Evolutionary conservation across 2,888 invertebrate species (phyloP).

Genomic region (Nomada goodeniana): DNA sequence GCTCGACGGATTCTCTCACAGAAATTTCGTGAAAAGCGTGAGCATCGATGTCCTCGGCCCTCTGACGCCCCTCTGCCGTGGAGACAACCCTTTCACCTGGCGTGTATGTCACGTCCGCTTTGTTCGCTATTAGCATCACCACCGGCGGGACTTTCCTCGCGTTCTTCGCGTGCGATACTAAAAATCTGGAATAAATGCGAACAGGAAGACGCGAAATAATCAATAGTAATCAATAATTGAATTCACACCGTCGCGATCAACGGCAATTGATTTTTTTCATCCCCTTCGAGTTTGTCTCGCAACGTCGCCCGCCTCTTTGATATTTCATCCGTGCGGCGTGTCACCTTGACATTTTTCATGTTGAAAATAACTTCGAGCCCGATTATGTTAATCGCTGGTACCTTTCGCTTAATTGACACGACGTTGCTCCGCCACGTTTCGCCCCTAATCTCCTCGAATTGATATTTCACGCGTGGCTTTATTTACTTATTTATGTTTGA

Average conservation of each 20-base stretch:
- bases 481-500: neutral
- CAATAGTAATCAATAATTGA: neutral
- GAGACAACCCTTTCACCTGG: slow-evolving; percentile 92
- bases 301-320: neutral
- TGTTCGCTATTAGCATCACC: slow-evolving; percentile 93
- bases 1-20: slow-evolving; percentile 92
- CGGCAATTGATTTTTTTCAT: neutral
- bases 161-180: slow-evolving; percentile 69
- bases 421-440: neutral
- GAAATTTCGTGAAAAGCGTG: slow-evolving; percentile 94
- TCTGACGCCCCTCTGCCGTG: slow-evolving; percentile 89
- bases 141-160: slow-evolving; percentile 69
- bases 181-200: slow-evolving; percentile 51
- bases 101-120: slow-evolving; percentile 87
- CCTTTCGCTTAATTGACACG: neutral
- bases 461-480: neutral
- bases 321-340: neutral
- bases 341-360: slow-evolving; percentile 10
- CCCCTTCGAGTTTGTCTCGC: neutral
- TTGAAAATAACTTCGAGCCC: slow-evolving; percentile 4
- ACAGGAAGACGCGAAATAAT: no score
- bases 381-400: neutral
- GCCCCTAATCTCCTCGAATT: neutral
- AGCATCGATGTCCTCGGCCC: slow-evolving; percentile 92
- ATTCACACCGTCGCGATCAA: neutral